A percentile compares a stretch with the other conserved stretches of the same genome.
Evolutionary conservation across 1,140 invertebrate species (phyloP).

Genomic region (Calosoma granatense): DNA sequence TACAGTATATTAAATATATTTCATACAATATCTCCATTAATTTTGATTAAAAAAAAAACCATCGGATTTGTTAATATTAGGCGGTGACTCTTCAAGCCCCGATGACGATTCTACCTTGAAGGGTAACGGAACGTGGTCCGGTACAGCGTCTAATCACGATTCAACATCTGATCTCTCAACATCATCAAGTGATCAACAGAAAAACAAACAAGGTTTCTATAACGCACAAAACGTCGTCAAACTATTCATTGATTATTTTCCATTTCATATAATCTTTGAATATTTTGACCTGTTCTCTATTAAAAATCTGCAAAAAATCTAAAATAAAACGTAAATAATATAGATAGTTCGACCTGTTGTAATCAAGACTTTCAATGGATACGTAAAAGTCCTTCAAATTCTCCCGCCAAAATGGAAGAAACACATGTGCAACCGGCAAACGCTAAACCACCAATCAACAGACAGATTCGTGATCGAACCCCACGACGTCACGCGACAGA

Average conservation of each 20-base stretch:
- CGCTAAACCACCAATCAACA: slow-evolving; percentile 32
- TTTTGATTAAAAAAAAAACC: slow-evolving; percentile 3
- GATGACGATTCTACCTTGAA: slow-evolving; percentile 29
- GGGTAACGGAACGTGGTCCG: slow-evolving; percentile 25
- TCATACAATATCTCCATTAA: background rate
- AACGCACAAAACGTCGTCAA: too few relatives aligned
- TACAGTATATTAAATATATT: background rate
- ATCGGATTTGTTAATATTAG: slow-evolving; percentile 5
- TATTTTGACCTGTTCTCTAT: too few relatives aligned
- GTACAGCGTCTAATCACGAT: slow-evolving; percentile 22
- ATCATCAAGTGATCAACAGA: slow-evolving; percentile 22
- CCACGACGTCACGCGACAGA: slow-evolving; percentile 22
- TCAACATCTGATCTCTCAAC: slow-evolving; percentile 29
- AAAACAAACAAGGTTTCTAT: slow-evolving; percentile 24
- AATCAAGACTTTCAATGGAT: slow-evolving; percentile 51
- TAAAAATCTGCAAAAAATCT: background rate
- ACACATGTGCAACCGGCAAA: slow-evolving; percentile 18
- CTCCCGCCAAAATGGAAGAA: slow-evolving; percentile 24
- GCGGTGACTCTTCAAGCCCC: slow-evolving; percentile 24
- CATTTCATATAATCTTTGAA: too few relatives aligned
- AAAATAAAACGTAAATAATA: slow-evolving; percentile 1
- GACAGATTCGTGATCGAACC: slow-evolving; percentile 23
- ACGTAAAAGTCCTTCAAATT: slow-evolving; percentile 25
- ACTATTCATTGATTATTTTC: too few relatives aligned
- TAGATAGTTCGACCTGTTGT: slow-evolving; percentile 39